Evolutionary conservation across 2,888 invertebrate genomes (phyloP), one percentile per base, ranked within the genome.

Genomic region (Cryptocheilus praepositus): DNA sequence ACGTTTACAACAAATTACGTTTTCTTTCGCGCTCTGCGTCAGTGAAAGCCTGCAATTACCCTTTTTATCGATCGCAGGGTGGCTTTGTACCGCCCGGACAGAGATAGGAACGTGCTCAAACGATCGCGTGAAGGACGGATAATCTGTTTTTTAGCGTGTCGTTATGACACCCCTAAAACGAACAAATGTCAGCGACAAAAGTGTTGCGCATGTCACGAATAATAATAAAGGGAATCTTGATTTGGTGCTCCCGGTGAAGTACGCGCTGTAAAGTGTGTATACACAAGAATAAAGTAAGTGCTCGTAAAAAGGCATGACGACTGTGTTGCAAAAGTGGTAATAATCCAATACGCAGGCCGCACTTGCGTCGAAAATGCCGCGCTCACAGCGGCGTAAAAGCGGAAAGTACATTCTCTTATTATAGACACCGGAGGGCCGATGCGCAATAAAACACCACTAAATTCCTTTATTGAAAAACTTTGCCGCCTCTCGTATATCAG

Each of bases 401-500:
- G 49, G 49, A 49, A 18, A 49, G 49, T 49, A 18, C 49, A 18
- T 18, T 49, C 18, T 49, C 49, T 18, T 49, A 49, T 49, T 49
- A 49, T 49, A 18, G 49, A 49, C 49, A 49, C 49, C 49, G 49
- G 16, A 18, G n/a, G 49, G 16, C 18, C 49, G 16, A 49, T 49
- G 49, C 49, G 49, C 49, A 18, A 49, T 49, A 49, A 49, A 49
- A 49, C 18, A 18, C 49, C 18, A 49, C 49, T 18, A 18, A 18
- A 49, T 49, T 18, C 18, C 49, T 49, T 49, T 49, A 49, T 49
- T 49, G 49, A 49, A 49, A 49, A 49, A 49, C 16, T 49, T 49
- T 18, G 18, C 16, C 49, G 49, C n/a, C 18, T 16, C 49, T 49
- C 49, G 49, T 49, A 64, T 64, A 64, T 56, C 56, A 56, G 46